Base-by-base conservation (phyloP, 2,797 vertebrate species). In the Rhincodon typus region DNA sequence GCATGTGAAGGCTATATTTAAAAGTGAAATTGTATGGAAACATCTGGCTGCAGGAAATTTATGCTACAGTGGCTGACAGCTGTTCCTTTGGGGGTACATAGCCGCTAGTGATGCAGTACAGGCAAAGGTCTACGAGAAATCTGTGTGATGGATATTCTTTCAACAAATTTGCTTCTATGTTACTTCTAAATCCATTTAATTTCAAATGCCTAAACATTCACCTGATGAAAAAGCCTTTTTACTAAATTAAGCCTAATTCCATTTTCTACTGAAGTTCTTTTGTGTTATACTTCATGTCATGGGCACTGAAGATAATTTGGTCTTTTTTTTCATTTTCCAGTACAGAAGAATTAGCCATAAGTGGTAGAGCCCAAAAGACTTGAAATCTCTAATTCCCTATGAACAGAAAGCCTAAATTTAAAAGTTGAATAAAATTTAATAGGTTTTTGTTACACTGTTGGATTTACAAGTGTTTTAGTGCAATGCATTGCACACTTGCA, bases 121-220 rank as follows among this genome's bases (percentile, higher is more conserved):
- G 57, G 62, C 34, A 46, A 93, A 93, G 38, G n/a, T 67, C 90
- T 12, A 67, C 12, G 66, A 66, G n/a, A 93, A 42, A 93, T 67
- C 62, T 93, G 94, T 72, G 25, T 57, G 42, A 95, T 77, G 70
- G 42, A 95, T 72, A 34, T 50, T 46, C 94, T 72, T 95, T 72
- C 27, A 77, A 77, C 15, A 72, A 77, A 94, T 30, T 8, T 77
- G 46, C 27, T 34, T 74, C 25, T 27, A 53, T 30, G 50, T 77
- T 77, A 95, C 94, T 77, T 95, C 25, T 74, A 53, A 50, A 53
- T 34, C 42, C 70, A 95, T 77, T 77, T 74, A 95, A 95, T 95
- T 46, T 95, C 70, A 50, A 95, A n/a, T 50, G 27, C n/a, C 25
- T 50, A 74, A 77, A 34, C 94, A 53, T 72, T 53, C 69, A 50